phyloP scores from a whole-genome alignment of 2,888 invertebrate species.

The Cosmia trapezina region DNA sequence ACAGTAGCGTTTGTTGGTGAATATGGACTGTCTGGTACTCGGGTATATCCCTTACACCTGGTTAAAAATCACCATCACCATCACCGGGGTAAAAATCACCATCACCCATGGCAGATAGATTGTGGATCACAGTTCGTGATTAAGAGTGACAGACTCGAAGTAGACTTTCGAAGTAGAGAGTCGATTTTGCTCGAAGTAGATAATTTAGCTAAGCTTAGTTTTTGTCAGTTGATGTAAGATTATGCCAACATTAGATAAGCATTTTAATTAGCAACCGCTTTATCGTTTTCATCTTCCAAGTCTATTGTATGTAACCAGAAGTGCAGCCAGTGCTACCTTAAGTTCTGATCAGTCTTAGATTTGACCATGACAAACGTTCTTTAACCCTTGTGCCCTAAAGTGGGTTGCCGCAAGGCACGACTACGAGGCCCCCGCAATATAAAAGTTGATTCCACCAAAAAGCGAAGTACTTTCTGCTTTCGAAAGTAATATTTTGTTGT shows the following conservation, averaged over 20 bases:
- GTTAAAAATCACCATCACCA: too few relatives aligned
- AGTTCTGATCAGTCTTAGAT: not conserved
- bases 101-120: not conserved
- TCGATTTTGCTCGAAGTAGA: too few relatives aligned
- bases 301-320: constrained; percentile 1
- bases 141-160: too few relatives aligned
- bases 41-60: too few relatives aligned
- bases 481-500: constrained; percentile 19
- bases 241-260: too few relatives aligned
- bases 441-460: constrained; percentile 11
- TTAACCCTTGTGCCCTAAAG: not conserved
- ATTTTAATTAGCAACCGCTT: not conserved
- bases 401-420: not conserved
- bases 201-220: not conserved
- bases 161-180: too few relatives aligned
- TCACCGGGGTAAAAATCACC: too few relatives aligned
- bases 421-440: not conserved
- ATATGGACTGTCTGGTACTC: not conserved
- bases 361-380: not conserved
- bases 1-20: not conserved
- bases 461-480: constrained; percentile 15
- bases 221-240: too few relatives aligned
- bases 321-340: not conserved
- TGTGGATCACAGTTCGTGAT: not conserved
- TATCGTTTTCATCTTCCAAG: not conserved